Conservation (phyloP, 2,113 vertebrate species). For the Tachycineta bicolor region DNA sequence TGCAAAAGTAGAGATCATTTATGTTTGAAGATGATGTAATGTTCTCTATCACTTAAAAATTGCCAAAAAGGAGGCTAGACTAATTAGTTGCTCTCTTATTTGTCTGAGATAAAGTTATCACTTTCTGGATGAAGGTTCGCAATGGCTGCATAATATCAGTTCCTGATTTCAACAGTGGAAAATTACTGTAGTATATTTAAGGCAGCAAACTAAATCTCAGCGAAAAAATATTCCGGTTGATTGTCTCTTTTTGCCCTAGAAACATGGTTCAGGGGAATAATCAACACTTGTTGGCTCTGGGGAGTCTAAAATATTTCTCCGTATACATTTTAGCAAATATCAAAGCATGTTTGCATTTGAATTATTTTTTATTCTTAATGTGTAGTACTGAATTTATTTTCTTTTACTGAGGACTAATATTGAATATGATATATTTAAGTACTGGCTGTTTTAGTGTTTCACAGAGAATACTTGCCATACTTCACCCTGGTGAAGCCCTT, state of each 20-base stretch:
- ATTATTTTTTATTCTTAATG: fast-evolving
- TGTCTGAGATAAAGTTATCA: background rate
- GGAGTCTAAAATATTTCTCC: background rate
- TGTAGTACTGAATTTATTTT: background rate
- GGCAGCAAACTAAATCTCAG: background rate
- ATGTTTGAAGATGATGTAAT: fast-evolving
- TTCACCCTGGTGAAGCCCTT: background rate
- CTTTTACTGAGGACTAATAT: background rate
- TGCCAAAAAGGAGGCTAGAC: background rate
- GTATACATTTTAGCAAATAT: fast-evolving
- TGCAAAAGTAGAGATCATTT: fast-evolving
- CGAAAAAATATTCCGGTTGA: fast-evolving
- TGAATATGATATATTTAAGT: fast-evolving
- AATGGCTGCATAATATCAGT: fast-evolving
- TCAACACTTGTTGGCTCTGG: background rate
- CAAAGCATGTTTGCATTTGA: fast-evolving
- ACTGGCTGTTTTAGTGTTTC: background rate
- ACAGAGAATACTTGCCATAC: fast-evolving
- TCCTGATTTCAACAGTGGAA: background rate
- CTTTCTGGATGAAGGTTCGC: background rate
- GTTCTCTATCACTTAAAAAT: background rate
- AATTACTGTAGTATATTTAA: background rate
- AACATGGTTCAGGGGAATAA: background rate
- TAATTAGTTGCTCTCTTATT: background rate
- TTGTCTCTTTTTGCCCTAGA: background rate